Base-by-base conservation (phyloP, 2,113 vertebrate species). In the Upupa epops region DNA sequence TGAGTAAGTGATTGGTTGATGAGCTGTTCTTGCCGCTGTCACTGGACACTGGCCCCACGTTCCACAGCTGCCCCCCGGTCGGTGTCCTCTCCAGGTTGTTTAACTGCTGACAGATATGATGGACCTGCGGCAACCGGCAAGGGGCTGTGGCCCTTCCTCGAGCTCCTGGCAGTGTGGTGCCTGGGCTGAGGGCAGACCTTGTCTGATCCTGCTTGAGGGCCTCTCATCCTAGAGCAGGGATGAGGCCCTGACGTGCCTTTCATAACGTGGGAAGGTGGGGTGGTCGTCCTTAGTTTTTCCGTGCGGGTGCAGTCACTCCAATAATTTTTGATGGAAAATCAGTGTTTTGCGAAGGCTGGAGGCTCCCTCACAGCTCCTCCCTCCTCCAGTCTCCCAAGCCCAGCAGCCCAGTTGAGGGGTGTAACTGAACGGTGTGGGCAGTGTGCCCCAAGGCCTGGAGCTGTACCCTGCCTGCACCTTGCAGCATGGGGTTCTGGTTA, bases 351-450 rank as follows among this genome's bases (percentile, higher is more conserved):
- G 4, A 54, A n/a, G 36, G 32, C 34, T n/a, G 11, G 66, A 56
- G 55, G 10, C 25, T 87, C 17, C 9, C 14, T 55, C 19, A 32
- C 29, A 11, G 8, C 31, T 68, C 28, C n/a, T 25, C 19, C 46
- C 40, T 61, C 3, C 34, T 79, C 14, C 1, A 0, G 22, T 28
- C 5, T 73, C 37, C 25, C 22, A 24, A 0, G 1, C n/a, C 9
- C 15, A 28, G 52, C 28, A 45, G 49, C 11, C 24, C 1, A 4
- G 59, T 3, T 1, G 10, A 22, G 48, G 52, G 66, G 10, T 12
- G 42, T 49, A 51, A 34, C 54, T 42, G 64, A 52, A 77, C 78
- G 2, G 9, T 54, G 64, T 2, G 2, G 48, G 52, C 51, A 17
- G 34, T 20, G 46, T 65, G 59, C 72, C 86, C 5, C 7, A 13